phyloP scores from a whole-genome alignment of 92 coral and sea anemone species.

The Palythoa grandis region DNA sequence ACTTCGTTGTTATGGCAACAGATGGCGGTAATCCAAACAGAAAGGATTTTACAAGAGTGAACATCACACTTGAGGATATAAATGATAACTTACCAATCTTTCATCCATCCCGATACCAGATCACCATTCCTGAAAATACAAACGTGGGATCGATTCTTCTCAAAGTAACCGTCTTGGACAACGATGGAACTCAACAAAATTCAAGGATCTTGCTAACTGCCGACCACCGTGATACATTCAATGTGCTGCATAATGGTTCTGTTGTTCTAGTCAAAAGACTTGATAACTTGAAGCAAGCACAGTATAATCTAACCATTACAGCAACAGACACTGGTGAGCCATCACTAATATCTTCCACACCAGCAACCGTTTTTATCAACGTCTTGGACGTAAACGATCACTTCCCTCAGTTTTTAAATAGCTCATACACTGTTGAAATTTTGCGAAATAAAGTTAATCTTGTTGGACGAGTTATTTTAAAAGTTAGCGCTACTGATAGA shows the following conservation, averaged over 20 bases:
- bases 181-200: constrained; percentile 14
- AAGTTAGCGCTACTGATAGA: constrained; percentile 40
- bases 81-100: constrained; percentile 15
- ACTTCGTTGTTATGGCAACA: background rate
- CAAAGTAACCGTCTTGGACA: background rate
- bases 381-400: background rate
- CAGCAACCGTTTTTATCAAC: background rate
- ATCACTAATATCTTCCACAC: background rate
- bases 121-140: constrained; percentile 42
- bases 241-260: background rate
- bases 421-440: constrained; percentile 4
- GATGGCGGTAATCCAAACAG: background rate
- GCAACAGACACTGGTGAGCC: constrained; percentile 20
- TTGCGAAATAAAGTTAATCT: background rate
- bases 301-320: background rate
- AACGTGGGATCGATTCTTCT: constrained; percentile 25
- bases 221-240: background rate
- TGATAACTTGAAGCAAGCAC: background rate
- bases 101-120: constrained; percentile 8
- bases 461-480: constrained; percentile 4
- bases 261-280: constrained; percentile 5
- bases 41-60: background rate
- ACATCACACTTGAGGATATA: constrained; percentile 3
- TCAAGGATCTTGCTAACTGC: background rate
- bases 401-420: constrained; percentile 1